phyloP scores from a whole-genome alignment of 92 coral and sea anemone genomes.

The Bergia puertoricense region DNA sequence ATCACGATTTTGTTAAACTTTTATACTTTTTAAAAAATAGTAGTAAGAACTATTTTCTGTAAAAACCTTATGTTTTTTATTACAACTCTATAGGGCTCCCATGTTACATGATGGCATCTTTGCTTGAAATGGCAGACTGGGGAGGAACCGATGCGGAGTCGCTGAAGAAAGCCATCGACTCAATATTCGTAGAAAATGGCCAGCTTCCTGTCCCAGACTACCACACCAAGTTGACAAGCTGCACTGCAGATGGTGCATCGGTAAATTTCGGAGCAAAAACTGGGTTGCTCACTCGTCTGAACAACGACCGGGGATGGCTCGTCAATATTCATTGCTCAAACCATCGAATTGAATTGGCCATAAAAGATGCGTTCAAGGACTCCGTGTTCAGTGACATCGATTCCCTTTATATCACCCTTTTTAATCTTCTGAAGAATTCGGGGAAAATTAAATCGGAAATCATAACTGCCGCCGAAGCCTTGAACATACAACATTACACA shows the following conservation, averaged over 20 bases:
- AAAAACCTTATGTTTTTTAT: no score
- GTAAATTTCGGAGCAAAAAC: no score
- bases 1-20: no score
- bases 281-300: not conserved
- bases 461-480: constrained; percentile 25
- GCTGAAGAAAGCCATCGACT: no score
- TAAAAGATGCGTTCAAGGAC: constrained; percentile 41
- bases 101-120: constrained; percentile 16
- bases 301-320: constrained; percentile 27
- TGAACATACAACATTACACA: constrained; percentile 34
- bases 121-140: constrained; percentile 4
- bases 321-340: constrained; percentile 37
- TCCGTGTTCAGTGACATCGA: constrained; percentile 29
- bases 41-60: no score
- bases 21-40: no score
- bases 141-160: no score
- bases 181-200: no score
- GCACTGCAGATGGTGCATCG: no score
- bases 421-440: constrained; percentile 8
- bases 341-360: constrained; percentile 34
- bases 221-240: no score
- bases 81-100: constrained; percentile 6
- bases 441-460: constrained; percentile 26
- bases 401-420: not conserved
- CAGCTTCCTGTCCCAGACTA: no score